Percentiles rank a stretch among this genome's conserved stretches.
Evolutionary conservation across 2,888 invertebrate genomes (phyloP).

Genomic region (Eilema griseolum): DNA sequence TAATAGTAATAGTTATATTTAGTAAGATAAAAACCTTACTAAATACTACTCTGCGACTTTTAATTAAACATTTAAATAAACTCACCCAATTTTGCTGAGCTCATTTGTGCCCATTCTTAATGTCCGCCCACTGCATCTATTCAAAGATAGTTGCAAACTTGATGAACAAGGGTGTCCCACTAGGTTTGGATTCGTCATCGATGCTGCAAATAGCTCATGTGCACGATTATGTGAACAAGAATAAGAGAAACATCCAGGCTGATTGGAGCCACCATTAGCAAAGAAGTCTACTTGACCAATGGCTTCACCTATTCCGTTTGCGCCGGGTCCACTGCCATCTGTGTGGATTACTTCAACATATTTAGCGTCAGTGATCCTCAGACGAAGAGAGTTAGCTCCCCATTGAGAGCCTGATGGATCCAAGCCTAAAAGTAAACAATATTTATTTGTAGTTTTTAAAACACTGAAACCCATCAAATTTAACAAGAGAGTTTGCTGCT

Average conservation of each 20-base stretch:
- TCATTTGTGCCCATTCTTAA: slow-evolving; percentile 62
- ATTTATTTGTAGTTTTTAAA: background rate
- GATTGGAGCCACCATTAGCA: slow-evolving; percentile 94
- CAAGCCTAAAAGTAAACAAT: slow-evolving; percentile 56
- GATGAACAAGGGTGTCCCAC: slow-evolving; percentile 59
- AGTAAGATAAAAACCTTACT: too few species aligned
- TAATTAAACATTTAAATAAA: background rate
- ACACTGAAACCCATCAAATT: background rate
- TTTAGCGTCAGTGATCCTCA: slow-evolving; percentile 59
- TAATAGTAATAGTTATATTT: too few species aligned
- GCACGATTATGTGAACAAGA: slow-evolving; percentile 68
- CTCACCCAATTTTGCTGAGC: slow-evolving; percentile 62
- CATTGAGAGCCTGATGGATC: slow-evolving; percentile 65
- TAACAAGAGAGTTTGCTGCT: background rate
- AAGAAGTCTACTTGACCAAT: slow-evolving; percentile 95
- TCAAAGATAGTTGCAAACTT: slow-evolving; percentile 52
- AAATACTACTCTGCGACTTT: too few species aligned
- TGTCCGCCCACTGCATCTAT: slow-evolving; percentile 58
- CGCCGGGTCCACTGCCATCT: slow-evolving; percentile 57
- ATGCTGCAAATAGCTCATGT: slow-evolving; percentile 65
- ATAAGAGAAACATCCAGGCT: slow-evolving; percentile 71
- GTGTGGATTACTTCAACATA: slow-evolving; percentile 77
- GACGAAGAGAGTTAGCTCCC: slow-evolving; percentile 54
- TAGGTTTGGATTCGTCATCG: slow-evolving; percentile 52
- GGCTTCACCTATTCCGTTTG: slow-evolving; percentile 89